Percentiles rank a stretch among this genome's conserved stretches.
Conservation (phyloP, 2,888 invertebrate genomes). For the Autographa pulchrina region DNA sequence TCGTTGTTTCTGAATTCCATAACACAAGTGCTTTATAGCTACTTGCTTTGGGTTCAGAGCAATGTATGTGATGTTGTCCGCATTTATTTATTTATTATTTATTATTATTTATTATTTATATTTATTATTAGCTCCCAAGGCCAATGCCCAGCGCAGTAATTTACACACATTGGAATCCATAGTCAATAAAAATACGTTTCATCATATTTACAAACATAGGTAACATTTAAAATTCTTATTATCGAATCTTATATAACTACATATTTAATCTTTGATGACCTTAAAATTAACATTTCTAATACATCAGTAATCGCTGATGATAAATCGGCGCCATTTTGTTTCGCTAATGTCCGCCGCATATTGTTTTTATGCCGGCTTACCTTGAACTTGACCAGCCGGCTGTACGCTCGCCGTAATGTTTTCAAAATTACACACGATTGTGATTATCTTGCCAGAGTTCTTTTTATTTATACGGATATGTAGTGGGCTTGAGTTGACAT, state of each 20-base stretch:
- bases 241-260: slow-evolving; percentile 41
- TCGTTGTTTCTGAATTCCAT: too few species aligned
- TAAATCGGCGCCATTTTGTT: slow-evolving; percentile 60
- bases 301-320: slow-evolving; percentile 53
- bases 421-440: slow-evolving; percentile 19
- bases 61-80: too few species aligned
- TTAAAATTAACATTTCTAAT: slow-evolving; percentile 61
- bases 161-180: neutral
- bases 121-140: too few species aligned
- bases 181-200: slow-evolving; percentile 7
- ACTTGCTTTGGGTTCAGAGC: too few species aligned
- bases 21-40: too few species aligned
- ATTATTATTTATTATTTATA: too few species aligned
- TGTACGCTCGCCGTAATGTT: slow-evolving; percentile 32
- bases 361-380: slow-evolving; percentile 53
- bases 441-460: slow-evolving; percentile 11
- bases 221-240: slow-evolving; percentile 40
- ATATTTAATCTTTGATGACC: slow-evolving; percentile 56
- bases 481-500: neutral
- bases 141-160: too few species aligned
- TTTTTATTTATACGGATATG: neutral
- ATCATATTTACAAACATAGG: slow-evolving; percentile 51
- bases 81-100: too few species aligned
- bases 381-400: slow-evolving; percentile 67
- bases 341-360: slow-evolving; percentile 45